These are phyloP conservation scores for Linyphia triangularis DNA, from an alignment of 2,888 invertebrate species.

Conservation along the genomic window DNA sequence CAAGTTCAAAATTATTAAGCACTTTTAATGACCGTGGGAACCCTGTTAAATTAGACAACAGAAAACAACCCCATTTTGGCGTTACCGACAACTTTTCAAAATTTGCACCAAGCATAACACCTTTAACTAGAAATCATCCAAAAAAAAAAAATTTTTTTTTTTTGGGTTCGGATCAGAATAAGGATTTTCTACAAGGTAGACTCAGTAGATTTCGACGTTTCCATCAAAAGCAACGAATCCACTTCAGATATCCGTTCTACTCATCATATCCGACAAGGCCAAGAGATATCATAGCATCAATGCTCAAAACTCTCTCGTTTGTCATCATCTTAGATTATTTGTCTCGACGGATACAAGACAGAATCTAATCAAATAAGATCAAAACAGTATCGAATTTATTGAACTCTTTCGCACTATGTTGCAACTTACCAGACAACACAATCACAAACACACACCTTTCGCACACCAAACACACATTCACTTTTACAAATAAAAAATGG, in stretches of 20 bases:
- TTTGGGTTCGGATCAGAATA: constrained; percentile 56
- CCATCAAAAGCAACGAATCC: constrained; percentile 18
- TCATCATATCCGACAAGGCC: constrained; percentile 69
- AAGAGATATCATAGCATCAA: constrained; percentile 57
- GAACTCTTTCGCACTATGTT: not conserved
- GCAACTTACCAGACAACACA: not conserved
- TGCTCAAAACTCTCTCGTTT: constrained; percentile 70
- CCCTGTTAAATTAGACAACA: too few species aligned
- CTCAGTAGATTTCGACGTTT: constrained; percentile 12
- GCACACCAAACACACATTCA: not conserved
- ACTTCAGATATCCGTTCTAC: constrained; percentile 73
- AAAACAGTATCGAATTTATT: constrained; percentile 40
- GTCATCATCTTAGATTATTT: constrained; percentile 58
- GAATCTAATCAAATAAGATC: constrained; percentile 72
- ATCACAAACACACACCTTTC: constrained; percentile 5
- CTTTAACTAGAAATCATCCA: too few species aligned
- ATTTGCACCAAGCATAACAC: too few species aligned
- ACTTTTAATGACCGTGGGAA: too few species aligned
- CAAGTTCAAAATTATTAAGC: too few species aligned
- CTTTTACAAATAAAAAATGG: not conserved
- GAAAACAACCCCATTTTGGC: too few species aligned
- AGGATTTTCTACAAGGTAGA: constrained; percentile 57
- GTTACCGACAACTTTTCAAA: too few species aligned
- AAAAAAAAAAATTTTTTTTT: too few species aligned
- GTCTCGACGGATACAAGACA: not conserved